Evolutionary conservation across 2,888 invertebrate genomes (phyloP), one percentile per base, ranked within the genome.

Genomic region (Sisyra terminalis): DNA sequence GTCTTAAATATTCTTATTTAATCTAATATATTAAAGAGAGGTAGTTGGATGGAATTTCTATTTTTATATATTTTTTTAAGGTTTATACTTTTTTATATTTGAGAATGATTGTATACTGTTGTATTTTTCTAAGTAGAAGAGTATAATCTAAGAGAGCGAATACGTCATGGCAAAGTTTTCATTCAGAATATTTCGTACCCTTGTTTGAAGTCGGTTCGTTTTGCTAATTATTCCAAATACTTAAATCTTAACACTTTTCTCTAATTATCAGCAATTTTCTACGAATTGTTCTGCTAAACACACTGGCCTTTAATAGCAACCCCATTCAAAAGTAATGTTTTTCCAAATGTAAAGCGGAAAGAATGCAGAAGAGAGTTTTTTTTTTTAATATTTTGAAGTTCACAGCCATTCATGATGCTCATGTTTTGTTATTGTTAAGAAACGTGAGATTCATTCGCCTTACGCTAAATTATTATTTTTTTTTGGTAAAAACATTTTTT

Each of bases 31-130:
- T 31, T 37, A 18, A 30, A 43, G 38, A 67, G 69, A 69, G 69
- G 69, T 69, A 69, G 69, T 64, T 66, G 69, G 69, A 68, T 68
- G 68, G 69, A 69, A 67, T 68, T 64, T 3, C 24, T 24, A 24
- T 24, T 24, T 5, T 5, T 24, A 24, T 24, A 5, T 65, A 65
- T 48, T 49, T 48, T 46, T 42, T 31, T 17, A 30, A 39, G n/a
- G n/a, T n/a, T n/a, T n/a, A n/a, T n/a, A n/a, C n/a, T n/a, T n/a
- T n/a, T n/a, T n/a, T 18, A 37, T 37, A 18, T 36, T 45, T 39
- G 49, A 35, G 34, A 45, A 18, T 37, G 37, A 18, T 37, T 37
- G 37, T 37, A 37, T 37, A 37, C 37, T 17, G 11, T 37, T 37
- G 18, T 18, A 37, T 37, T 37, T 16, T 37, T 18, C 18, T 15